Percentiles rank a stretch among this genome's conserved stretches.
These are phyloP conservation scores for Scaptomyza reducta DNA, from an alignment of 2,888 invertebrate species.

Conservation along the genomic window DNA sequence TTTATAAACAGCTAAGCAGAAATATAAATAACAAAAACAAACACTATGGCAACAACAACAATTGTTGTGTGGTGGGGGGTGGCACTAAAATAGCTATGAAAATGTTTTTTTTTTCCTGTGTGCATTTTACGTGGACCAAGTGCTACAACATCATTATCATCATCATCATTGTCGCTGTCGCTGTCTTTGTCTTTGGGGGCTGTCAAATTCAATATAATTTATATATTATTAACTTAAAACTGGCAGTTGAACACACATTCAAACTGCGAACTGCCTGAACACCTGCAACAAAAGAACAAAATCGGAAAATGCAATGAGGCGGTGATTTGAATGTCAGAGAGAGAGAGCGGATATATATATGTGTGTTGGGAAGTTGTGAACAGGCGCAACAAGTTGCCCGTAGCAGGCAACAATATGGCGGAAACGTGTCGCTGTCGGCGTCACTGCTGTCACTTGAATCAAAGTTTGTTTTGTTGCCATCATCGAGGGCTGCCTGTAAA, in stretches of 20 bases:
- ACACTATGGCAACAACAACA: slow-evolving; percentile 38
- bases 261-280: slow-evolving; percentile 5
- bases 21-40: slow-evolving; percentile 21
- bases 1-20: slow-evolving; percentile 35
- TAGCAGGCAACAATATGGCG: slow-evolving; percentile 69
- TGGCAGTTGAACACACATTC: slow-evolving; percentile 5
- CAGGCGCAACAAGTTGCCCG: slow-evolving; percentile 67
- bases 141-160: slow-evolving; percentile 25
- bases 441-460: slow-evolving; percentile 43
- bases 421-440: slow-evolving; percentile 71
- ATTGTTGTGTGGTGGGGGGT: slow-evolving; percentile 1
- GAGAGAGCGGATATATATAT: no score
- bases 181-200: slow-evolving; percentile 23
- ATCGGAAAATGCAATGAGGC: slow-evolving; percentile 24
- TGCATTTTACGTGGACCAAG: slow-evolving; percentile 42
- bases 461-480: slow-evolving; percentile 18
- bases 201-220: slow-evolving; percentile 55
- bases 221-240: slow-evolving; percentile 4
- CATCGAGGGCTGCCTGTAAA: slow-evolving; percentile 44
- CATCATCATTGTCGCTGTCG: not conserved
- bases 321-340: slow-evolving; percentile 72
- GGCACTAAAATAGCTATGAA: slow-evolving; percentile 49
- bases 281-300: slow-evolving; percentile 9
- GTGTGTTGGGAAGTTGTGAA: slow-evolving; percentile 65
- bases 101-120: slow-evolving; percentile 15